Conservation (phyloP, 2,113 vertebrate species). For the Forbesichthys papilliferus region DNA sequence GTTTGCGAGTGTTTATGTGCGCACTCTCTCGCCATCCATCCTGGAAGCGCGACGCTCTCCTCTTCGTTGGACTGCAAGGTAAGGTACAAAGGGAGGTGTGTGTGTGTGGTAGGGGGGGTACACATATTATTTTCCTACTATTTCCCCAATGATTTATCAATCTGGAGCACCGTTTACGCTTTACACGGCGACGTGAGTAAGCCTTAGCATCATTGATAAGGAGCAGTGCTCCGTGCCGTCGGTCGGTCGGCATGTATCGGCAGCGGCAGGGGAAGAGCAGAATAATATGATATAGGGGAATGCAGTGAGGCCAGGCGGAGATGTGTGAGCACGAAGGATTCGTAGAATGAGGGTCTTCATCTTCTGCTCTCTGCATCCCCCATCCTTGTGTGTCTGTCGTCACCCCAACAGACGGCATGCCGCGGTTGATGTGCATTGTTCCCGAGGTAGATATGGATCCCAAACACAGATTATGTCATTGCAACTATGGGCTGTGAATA, state of each 20-base stretch:
- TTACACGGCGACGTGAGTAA: constrained; percentile 30
- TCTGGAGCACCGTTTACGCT: constrained; percentile 29
- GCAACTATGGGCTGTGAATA: constrained; percentile 19
- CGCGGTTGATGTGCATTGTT: background rate
- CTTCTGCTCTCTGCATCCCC: constrained; percentile 42
- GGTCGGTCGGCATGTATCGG: background rate
- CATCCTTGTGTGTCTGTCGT: constrained; percentile 21
- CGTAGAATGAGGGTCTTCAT: constrained; percentile 43
- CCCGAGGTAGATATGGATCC: constrained; percentile 16
- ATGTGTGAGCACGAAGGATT: background rate
- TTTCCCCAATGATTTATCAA: constrained; percentile 41
- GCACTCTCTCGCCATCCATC: constrained; percentile 62
- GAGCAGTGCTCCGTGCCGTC: constrained; percentile 58
- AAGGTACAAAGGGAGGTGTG: constrained; percentile 53
- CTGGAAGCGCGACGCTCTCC: constrained; percentile 70
- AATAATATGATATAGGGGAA: constrained; percentile 2
- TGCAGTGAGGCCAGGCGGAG: background rate
- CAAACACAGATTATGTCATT: constrained; percentile 26
- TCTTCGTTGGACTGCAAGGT: constrained; percentile 75
- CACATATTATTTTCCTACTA: constrained; percentile 25
- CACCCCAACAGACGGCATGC: constrained; percentile 21
- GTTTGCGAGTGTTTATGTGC: constrained; percentile 54
- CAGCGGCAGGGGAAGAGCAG: background rate
- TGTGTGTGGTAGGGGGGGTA: background rate
- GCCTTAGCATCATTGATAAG: constrained; percentile 72